Conservation (phyloP, 2,888 invertebrate genomes). For the Drosophila emarginata region DNA sequence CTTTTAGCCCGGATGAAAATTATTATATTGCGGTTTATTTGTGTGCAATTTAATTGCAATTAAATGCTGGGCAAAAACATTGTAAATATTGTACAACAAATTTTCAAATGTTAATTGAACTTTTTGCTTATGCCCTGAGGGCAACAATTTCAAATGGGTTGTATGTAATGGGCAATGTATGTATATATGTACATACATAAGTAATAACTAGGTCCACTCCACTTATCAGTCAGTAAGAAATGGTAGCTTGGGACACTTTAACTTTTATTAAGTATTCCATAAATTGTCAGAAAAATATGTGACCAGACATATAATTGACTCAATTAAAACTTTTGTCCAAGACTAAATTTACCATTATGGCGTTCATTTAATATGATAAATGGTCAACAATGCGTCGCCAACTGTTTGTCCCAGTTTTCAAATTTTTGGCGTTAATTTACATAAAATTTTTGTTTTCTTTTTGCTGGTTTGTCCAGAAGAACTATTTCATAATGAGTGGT, state of each 20-base stretch:
- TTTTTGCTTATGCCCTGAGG: not conserved
- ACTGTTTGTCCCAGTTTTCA: slow-evolving; percentile 1
- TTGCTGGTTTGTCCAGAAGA: not conserved
- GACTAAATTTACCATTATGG: slow-evolving; percentile 29
- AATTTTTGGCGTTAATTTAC: not conserved
- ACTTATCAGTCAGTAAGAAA: slow-evolving; percentile 13
- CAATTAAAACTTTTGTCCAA: slow-evolving; percentile 34
- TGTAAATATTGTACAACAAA: slow-evolving; percentile 36
- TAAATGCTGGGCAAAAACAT: slow-evolving; percentile 21
- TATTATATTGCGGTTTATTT: slow-evolving; percentile 32
- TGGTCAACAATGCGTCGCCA: slow-evolving; percentile 20
- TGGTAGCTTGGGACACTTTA: slow-evolving; percentile 34
- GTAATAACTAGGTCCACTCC: not conserved
- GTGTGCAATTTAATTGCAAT: slow-evolving; percentile 24
- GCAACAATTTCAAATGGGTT: not conserved
- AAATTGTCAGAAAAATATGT: slow-evolving; percentile 23
- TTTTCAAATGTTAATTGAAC: slow-evolving; percentile 41
- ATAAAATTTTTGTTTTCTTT: not conserved
- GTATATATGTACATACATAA: slow-evolving; percentile 10
- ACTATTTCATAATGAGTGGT: slow-evolving; percentile 6
- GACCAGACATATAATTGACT: slow-evolving; percentile 32
- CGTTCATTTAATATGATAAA: slow-evolving; percentile 38
- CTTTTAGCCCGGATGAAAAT: slow-evolving; percentile 9
- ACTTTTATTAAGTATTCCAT: slow-evolving; percentile 35
- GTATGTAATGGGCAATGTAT: slow-evolving; percentile 18